These are phyloP conservation scores for Sclerodermus sp. DNA, from an alignment of 2,888 invertebrate species.

Conservation along the genomic window DNA sequence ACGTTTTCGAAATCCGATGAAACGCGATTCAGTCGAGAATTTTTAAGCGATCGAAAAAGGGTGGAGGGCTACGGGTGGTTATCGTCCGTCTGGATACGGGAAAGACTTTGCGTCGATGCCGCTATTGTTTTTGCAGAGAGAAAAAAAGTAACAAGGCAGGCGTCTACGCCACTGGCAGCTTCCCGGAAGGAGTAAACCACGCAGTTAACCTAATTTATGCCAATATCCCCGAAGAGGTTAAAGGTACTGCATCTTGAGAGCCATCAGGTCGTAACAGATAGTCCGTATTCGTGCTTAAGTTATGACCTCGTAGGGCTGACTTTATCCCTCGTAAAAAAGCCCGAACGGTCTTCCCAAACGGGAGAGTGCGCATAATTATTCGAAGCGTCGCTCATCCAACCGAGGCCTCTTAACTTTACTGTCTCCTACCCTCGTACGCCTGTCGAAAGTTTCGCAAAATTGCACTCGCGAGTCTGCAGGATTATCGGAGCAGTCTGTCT, in stretches of 20 bases:
- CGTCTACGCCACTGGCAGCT: slow-evolving; percentile 17
- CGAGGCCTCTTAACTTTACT: slow-evolving; percentile 29
- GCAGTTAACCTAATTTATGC: slow-evolving; percentile 36
- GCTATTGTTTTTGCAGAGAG: no score
- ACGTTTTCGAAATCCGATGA: no score
- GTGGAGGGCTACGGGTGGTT: no score
- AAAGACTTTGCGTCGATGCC: no score
- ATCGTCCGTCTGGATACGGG: no score
- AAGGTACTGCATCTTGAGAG: slow-evolving; percentile 32
- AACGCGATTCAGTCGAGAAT: no score
- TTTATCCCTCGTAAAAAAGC: slow-evolving; percentile 38
- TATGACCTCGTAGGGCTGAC: slow-evolving; percentile 32
- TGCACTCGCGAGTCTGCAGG: slow-evolving; percentile 10
- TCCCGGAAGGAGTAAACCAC: slow-evolving; percentile 32
- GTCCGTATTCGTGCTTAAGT: slow-evolving; percentile 35
- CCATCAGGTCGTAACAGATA: slow-evolving; percentile 32
- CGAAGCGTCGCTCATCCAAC: slow-evolving; percentile 30
- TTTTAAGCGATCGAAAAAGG: no score
- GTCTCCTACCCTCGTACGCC: slow-evolving; percentile 21
- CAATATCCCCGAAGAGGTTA: slow-evolving; percentile 32
- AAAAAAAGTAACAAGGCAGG: slow-evolving; percentile 19
- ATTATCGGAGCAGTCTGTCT: no score
- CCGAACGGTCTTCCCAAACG: slow-evolving; percentile 32
- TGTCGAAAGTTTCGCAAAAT: slow-evolving; percentile 28
- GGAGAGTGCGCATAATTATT: slow-evolving; percentile 31